These are phyloP conservation scores for Volucella zonaria DNA, from an alignment of 2,888 invertebrate genomes.

Conservation along the genomic window DNA sequence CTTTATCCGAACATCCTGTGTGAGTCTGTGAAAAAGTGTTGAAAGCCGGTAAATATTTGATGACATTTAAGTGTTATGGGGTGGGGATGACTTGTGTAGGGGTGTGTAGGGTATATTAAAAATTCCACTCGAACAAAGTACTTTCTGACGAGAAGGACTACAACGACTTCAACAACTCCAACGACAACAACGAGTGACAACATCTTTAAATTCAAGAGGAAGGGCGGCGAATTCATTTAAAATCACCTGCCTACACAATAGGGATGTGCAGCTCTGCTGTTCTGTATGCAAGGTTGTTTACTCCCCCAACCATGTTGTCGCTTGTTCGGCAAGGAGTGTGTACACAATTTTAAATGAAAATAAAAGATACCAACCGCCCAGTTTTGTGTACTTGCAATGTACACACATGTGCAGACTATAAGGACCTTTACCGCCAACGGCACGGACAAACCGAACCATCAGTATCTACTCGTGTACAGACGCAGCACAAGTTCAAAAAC, in stretches of 20 bases:
- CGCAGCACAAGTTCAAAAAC: conserved; percentile 51
- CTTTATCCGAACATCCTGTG: conserved; percentile 34
- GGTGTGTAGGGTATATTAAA: conserved; percentile 33
- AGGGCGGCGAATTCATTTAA: conserved; percentile 71
- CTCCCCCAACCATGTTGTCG: conserved; percentile 16
- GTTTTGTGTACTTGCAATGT: conserved; percentile 30
- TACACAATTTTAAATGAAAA: conserved; percentile 72
- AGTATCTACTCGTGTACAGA: conserved; percentile 5
- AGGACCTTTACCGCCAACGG: conserved; percentile 15
- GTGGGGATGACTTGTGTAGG: background rate
- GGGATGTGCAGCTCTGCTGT: conserved; percentile 22
- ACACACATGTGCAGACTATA: conserved; percentile 7
- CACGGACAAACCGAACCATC: background rate
- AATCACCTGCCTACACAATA: conserved; percentile 71
- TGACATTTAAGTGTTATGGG: conserved; percentile 50
- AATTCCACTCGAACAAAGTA: conserved; percentile 45
- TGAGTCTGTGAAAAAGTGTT: conserved; percentile 56
- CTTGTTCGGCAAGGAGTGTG: conserved; percentile 36
- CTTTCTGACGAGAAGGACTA: background rate
- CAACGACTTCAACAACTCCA: conserved; percentile 5
- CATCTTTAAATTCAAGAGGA: conserved; percentile 72
- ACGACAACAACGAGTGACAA: conserved; percentile 16
- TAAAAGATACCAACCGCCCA: conserved; percentile 16
- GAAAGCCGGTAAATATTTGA: conserved; percentile 72
- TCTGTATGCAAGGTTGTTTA: conserved; percentile 52